A percentile compares a stretch with the other conserved stretches of the same genome.
These are phyloP conservation scores for Mnemiopsis leidyi DNA, from an alignment of 37 sponge, comb jelly and placozoan species.

Conservation along the genomic window DNA sequence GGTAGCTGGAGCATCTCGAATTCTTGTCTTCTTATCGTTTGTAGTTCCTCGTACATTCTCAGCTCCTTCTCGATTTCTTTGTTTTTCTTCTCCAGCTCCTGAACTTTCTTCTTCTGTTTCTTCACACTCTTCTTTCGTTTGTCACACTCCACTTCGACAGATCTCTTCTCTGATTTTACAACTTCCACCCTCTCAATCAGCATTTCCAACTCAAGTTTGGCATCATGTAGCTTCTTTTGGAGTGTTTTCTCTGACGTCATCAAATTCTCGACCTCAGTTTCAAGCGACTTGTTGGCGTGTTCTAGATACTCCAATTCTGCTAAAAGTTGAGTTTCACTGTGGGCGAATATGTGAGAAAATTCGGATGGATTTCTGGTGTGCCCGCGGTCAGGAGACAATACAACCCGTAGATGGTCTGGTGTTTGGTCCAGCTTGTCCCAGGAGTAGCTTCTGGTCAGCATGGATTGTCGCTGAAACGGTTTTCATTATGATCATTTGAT, in stretches of 20 bases:
- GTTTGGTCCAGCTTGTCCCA: background rate
- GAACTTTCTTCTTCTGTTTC: conserved; percentile 8
- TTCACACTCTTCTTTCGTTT: background rate
- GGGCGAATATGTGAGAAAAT: background rate
- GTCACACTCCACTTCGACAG: background rate
- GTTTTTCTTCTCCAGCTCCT: background rate
- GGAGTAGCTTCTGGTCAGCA: background rate
- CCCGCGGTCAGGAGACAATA: background rate
- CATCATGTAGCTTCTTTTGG: background rate
- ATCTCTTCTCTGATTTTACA: background rate
- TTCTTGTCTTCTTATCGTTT: background rate
- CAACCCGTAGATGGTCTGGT: background rate
- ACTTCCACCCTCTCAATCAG: background rate
- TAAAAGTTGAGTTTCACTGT: background rate
- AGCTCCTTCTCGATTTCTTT: background rate
- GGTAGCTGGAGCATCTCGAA: background rate
- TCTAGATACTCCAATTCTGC: background rate
- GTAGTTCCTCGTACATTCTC: background rate
- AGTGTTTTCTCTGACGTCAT: background rate
- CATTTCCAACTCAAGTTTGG: background rate
- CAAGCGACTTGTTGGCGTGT: background rate
- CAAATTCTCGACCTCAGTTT: background rate
- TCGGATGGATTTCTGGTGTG: background rate
- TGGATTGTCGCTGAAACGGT: background rate
- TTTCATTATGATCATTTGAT: background rate